Evolutionary conservation across 1,140 invertebrate species (phyloP).

Genomic region (Hyles euphorbiae): DNA sequence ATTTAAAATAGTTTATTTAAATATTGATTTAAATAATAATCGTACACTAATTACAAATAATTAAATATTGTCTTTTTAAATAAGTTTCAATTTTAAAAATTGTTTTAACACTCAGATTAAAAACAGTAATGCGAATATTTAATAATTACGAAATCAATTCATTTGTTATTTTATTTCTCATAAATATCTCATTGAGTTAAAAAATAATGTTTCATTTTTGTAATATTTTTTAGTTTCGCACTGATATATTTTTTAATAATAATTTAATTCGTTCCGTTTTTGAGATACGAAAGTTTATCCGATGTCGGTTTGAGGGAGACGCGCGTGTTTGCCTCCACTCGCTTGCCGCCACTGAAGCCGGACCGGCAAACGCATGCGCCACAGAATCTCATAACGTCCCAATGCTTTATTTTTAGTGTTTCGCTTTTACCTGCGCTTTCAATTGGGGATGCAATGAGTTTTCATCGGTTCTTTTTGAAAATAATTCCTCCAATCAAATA

Average conservation of each 20-base stretch:
- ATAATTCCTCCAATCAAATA: conserved; percentile 1
- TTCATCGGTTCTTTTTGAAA: conserved; percentile 1
- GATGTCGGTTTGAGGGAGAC: conserved; percentile 8
- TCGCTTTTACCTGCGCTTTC: conserved; percentile 17
- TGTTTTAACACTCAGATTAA: too few species aligned
- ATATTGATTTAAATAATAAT: too few species aligned
- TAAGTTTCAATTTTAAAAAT: too few species aligned
- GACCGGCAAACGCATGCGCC: conserved; percentile 13
- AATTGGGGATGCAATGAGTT: conserved; percentile 18
- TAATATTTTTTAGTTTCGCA: too few species aligned
- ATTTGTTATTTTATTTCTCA: too few species aligned
- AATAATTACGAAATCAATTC: too few species aligned
- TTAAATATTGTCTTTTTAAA: too few species aligned
- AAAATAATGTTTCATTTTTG: too few species aligned
- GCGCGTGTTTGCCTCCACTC: conserved; percentile 11
- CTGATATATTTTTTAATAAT: not conserved
- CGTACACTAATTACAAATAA: too few species aligned
- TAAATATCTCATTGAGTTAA: too few species aligned
- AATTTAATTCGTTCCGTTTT: conserved; percentile 9
- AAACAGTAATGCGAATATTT: too few species aligned
- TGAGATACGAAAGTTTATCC: conserved; percentile 8
- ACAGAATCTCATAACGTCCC: conserved; percentile 5
- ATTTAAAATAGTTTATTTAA: too few species aligned
- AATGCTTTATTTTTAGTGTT: conserved; percentile 22
- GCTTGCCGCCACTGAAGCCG: conserved; percentile 17